Base-by-base conservation (phyloP, 30 jellyfish, hydroid and myxozoan genomes). In the Mastigias papua region DNA sequence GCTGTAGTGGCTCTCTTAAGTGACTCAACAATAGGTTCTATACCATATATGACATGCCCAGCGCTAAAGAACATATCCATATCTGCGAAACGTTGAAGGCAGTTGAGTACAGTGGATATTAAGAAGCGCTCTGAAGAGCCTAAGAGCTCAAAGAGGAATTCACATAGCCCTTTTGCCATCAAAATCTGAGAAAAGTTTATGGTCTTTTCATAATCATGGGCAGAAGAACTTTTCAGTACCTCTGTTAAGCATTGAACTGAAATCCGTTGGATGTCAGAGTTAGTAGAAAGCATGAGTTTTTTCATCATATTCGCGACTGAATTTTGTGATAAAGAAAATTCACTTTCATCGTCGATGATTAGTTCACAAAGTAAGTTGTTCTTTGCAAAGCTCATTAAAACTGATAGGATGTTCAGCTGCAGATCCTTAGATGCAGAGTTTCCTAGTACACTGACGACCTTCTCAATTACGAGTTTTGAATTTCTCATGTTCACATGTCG, bases 11-110 rank as follows among this genome's bases (percentile, higher is more conserved):
- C 69, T 34, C 50, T 34, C 27, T 62, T 19, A 1, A 85, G 69
- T 25, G 82, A 54, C 23, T 76, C 48, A 19, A 92, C 67, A 32
- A 86, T 76, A n/a, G 97, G 94, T 65, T 93, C 88, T 25, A 86
- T 48, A 1, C 98, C 97, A 74, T 86, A 92, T n/a, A 92, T 73
- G 7, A 92, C 33, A 42, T 92, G 97, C 5, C 98, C 97, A 34
- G 86, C 73, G 0, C 81, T 72, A 82, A 69, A 87, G 65, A 92
- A 92, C 74, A 35, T 79, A 29, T 72, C 49, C 48, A 46, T 65
- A 37, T 33, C 57, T n/a, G 92, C 48, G 22, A 92, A 76, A 20
- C 48, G 76, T 5, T 50, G 67, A 70, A 92, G 42, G 82, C 95
- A 87, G 57, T 60, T 32, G 17, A 92, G 61, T 17, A 84, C 79